Evolutionary conservation across 1,140 invertebrate species (phyloP).

Genomic region (Atta colombica): DNA sequence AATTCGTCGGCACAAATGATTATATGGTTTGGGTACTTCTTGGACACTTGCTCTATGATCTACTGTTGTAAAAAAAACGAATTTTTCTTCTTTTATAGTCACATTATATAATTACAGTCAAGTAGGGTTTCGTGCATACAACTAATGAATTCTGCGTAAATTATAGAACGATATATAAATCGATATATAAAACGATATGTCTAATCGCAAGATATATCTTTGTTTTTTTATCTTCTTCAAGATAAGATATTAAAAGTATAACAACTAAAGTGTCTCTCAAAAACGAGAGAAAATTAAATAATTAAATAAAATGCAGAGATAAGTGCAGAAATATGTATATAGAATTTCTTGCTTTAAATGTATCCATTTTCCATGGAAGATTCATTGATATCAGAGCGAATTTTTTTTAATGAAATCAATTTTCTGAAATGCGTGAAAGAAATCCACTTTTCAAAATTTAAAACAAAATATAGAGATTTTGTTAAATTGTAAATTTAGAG

Average conservation of each 20-base stretch:
- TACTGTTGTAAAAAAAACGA: conserved; percentile 43
- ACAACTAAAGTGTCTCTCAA: conserved; percentile 6
- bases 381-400: background rate
- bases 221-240: conserved; percentile 12
- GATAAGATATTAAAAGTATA: background rate
- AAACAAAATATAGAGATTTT: too few species aligned
- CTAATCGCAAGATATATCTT: conserved; percentile 27
- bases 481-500: background rate
- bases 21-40: background rate
- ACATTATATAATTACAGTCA: conserved; percentile 46
- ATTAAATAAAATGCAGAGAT: too few species aligned
- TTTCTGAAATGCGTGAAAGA: background rate
- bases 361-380: background rate
- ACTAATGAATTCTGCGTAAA: background rate
- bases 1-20: background rate
- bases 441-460: background rate
- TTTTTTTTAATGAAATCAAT: background rate
- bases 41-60: background rate
- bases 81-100: conserved; percentile 60
- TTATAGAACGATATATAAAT: background rate
- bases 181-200: background rate
- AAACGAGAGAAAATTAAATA: background rate
- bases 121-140: background rate
- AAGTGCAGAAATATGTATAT: background rate
- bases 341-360: background rate